Evolutionary conservation across 2,888 invertebrate genomes (phyloP).

Genomic region (Dryococelus australis): DNA sequence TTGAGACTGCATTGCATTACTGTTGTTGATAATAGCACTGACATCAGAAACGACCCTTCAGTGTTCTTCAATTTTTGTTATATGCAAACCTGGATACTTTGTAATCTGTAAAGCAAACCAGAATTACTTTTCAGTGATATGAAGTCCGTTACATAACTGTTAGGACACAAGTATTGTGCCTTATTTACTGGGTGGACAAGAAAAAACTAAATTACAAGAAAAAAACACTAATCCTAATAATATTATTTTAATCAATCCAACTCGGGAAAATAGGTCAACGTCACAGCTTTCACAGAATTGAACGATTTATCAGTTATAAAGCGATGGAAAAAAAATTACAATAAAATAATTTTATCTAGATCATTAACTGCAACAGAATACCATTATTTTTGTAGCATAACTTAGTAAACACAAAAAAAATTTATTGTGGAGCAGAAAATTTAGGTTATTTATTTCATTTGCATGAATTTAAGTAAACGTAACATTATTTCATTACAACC

Average conservation of each 20-base stretch:
- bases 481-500: no score
- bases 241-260: not conserved
- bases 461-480: no score
- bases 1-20: not conserved
- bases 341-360: no score
- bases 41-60: not conserved
- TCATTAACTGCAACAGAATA: no score
- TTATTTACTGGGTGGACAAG: not conserved
- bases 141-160: not conserved
- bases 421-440: no score
- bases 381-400: no score
- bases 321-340: no score
- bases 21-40: not conserved
- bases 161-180: not conserved
- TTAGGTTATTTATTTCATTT: no score
- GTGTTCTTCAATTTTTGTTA: not conserved
- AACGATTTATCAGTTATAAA: not conserved
- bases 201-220: not conserved
- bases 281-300: not conserved
- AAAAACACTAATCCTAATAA: not conserved
- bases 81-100: no score
- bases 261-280: not conserved
- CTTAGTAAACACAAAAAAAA: no score
- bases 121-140: not conserved
- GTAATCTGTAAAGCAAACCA: not conserved